phyloP scores from a whole-genome alignment of 2,888 invertebrate genomes.

The Malachius bipustulatus region DNA sequence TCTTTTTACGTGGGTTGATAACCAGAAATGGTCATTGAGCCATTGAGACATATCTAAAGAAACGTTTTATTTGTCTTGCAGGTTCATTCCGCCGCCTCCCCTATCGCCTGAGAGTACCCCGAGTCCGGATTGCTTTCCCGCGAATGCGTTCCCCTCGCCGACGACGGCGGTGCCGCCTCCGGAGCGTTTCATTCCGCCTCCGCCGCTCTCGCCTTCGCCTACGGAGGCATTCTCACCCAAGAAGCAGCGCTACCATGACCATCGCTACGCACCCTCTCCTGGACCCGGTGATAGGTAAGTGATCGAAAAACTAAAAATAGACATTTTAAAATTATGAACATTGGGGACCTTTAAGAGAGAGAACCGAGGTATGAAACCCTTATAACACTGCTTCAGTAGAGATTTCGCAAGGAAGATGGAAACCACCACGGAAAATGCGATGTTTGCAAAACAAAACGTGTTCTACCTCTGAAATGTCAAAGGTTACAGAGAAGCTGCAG shows the following conservation, averaged over 20 bases:
- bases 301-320: too few relatives aligned
- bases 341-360: too few relatives aligned
- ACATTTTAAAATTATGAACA: too few relatives aligned
- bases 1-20: too few relatives aligned
- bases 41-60: neutral
- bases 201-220: slow-evolving; percentile 34
- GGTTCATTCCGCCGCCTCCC: slow-evolving; percentile 46
- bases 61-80: slow-evolving; percentile 21
- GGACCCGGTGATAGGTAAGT: slow-evolving; percentile 21
- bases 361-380: too few relatives aligned
- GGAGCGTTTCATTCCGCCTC: slow-evolving; percentile 43
- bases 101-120: slow-evolving; percentile 42
- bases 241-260: slow-evolving; percentile 23
- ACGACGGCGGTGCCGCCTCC: slow-evolving; percentile 39
- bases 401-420: too few relatives aligned
- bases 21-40: too few relatives aligned
- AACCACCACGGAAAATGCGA: too few relatives aligned
- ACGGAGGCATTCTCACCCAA: slow-evolving; percentile 32
- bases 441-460: too few relatives aligned
- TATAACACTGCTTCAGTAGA: too few relatives aligned
- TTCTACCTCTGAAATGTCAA: too few relatives aligned
- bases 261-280: slow-evolving; percentile 24
- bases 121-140: slow-evolving; percentile 49
- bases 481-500: too few relatives aligned
- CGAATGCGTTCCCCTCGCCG: slow-evolving; percentile 41